These are phyloP conservation scores for Diglossa cyanea DNA, from an alignment of 2,797 vertebrate species.

Conservation along the genomic window DNA sequence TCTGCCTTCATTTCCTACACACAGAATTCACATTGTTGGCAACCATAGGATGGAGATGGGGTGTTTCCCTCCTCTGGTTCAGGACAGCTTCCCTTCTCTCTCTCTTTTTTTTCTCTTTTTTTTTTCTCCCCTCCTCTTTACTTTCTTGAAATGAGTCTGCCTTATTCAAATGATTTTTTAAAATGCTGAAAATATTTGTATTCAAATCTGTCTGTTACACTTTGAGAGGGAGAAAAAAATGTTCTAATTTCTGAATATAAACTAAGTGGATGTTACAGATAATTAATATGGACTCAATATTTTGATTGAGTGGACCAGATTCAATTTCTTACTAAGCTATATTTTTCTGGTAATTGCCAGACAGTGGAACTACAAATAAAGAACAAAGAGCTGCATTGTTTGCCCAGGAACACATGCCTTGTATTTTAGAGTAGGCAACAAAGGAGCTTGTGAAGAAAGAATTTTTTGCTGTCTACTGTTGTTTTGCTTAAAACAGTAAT, in stretches of 20 bases:
- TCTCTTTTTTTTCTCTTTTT: accelerated
- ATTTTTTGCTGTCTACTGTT: neutral
- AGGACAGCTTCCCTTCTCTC: neutral
- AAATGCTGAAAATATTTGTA: neutral
- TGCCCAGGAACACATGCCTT: conserved; percentile 3
- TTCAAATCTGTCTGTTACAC: neutral
- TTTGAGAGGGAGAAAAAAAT: accelerated
- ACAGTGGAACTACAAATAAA: conserved; percentile 24
- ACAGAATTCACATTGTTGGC: neutral
- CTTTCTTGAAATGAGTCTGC: neutral
- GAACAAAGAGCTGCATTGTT: conserved; percentile 48
- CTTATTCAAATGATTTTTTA: neutral
- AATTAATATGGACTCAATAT: neutral
- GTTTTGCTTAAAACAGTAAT: neutral
- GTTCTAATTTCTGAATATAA: neutral
- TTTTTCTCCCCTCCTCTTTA: accelerated
- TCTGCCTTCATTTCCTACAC: neutral
- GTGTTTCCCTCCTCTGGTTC: neutral
- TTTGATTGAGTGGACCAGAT: conserved; percentile 14
- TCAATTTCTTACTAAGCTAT: conserved; percentile 14
- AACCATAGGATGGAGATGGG: neutral
- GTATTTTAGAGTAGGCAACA: conserved; percentile 50
- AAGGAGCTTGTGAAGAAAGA: conserved; percentile 7
- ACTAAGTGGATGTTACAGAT: neutral
- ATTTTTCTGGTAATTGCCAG: conserved; percentile 47